Percentiles rank a stretch among this genome's conserved stretches.
Evolutionary conservation across 2,113 vertebrate genomes (phyloP).

Genomic region (Pyxicephalus adspersus): DNA sequence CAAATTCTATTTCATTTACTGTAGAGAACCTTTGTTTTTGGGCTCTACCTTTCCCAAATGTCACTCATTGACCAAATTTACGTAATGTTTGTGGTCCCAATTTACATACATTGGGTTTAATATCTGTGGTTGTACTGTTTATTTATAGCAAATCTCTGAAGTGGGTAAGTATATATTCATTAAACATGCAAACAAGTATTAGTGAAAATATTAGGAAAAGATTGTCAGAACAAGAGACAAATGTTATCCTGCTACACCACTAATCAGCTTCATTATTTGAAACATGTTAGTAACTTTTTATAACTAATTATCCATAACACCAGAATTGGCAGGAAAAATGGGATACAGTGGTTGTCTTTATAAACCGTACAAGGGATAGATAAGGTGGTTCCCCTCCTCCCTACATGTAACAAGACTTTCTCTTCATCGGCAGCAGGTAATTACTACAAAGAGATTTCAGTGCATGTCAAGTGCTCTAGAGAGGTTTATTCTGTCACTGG

Average conservation of each 20-base stretch:
- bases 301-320: constrained; percentile 56
- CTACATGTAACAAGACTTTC: not conserved
- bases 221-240: not conserved
- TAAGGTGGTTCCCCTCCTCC: not conserved
- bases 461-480: constrained; percentile 45
- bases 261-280: constrained; percentile 5
- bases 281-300: not conserved
- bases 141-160: no score
- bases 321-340: not conserved
- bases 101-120: no score
- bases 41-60: no score
- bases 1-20: no score
- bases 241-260: not conserved
- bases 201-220: not conserved
- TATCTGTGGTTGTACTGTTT: no score
- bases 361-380: not conserved
- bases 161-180: no score
- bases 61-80: no score
- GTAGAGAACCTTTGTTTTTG: no score
- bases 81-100: no score
- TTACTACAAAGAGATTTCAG: constrained; percentile 58
- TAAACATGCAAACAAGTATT: no score
- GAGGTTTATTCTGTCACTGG: not conserved
- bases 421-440: constrained; percentile 61
- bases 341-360: not conserved